Evolutionary conservation across 2,888 invertebrate genomes (phyloP).

Genomic region (Caenorhabditis doughertyi): DNA sequence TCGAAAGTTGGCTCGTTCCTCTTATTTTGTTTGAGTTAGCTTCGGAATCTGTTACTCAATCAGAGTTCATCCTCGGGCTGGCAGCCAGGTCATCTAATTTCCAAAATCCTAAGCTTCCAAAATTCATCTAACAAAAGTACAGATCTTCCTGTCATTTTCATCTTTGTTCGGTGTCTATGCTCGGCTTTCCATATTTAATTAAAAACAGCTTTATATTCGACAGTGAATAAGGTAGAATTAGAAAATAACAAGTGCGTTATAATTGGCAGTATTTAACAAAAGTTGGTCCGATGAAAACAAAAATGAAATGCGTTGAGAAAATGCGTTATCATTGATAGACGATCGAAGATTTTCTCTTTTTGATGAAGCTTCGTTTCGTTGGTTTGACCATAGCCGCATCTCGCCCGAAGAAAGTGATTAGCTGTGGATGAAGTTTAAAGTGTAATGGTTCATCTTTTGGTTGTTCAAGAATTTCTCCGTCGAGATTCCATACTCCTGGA

Average conservation of each 20-base stretch:
- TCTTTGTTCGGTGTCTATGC: too few relatives aligned
- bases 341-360: conserved; percentile 74
- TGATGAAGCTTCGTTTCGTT: conserved; percentile 74
- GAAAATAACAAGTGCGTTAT: background rate
- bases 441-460: conserved; percentile 77
- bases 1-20: too few relatives aligned
- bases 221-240: conserved; percentile 10
- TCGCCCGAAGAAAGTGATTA: conserved; percentile 81
- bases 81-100: too few relatives aligned
- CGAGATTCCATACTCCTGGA: conserved; percentile 81
- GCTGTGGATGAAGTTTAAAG: conserved; percentile 80
- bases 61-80: too few relatives aligned
- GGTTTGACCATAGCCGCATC: conserved; percentile 79
- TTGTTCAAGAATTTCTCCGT: conserved; percentile 81
- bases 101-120: too few relatives aligned
- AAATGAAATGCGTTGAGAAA: conserved; percentile 7
- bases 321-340: conserved; percentile 68
- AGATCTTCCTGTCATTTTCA: too few relatives aligned
- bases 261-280: conserved; percentile 25
- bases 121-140: too few relatives aligned
- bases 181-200: background rate
- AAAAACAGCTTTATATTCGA: conserved; percentile 1
- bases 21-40: too few relatives aligned
- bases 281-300: conserved; percentile 10
- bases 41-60: too few relatives aligned